Evolutionary conservation across 2,888 invertebrate species (phyloP), one percentile per base, ranked within the genome.

Genomic region (Ryuthela nishihirai): DNA sequence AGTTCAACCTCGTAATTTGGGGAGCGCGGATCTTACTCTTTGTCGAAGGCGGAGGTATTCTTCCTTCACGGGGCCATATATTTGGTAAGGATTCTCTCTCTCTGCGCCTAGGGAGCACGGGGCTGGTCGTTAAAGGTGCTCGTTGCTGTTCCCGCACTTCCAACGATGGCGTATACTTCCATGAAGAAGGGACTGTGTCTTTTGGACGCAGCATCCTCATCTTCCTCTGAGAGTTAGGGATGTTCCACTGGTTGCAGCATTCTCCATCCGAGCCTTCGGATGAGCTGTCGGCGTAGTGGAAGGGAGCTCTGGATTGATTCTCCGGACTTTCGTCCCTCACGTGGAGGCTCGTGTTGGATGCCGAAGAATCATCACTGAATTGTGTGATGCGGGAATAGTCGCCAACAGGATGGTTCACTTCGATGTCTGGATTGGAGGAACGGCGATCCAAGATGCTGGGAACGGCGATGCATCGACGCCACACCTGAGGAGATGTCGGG

Each of bases 341-440:
- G 9, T 53, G 48, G 10, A 59, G 48, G 23, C 54, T 54, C 7
- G 39, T 21, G 12, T 21, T 39, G 40, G 59, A 59, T 2, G 53
- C 49, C 10, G 59, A 59, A 2, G 59, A 59, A 25, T 61, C 61
- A 21, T 62, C 62, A 20, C 62, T 56, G 48, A 43, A 55, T 3
- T 44, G 54, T 7, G 42, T 25, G 17, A 24, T 38, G 20, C 38
- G 44, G 17, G 29, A 24, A 15, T 23, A 26, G 12, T 36, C 23
- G 1, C 46, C 47, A 0, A 38, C 32, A 1, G 45, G 50, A 6
- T 26, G 36, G 3, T 34, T 15, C 5, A 21, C 18, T 5, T 38
- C 15, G 7, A 29, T 26, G 1, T 50, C 42, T 4, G 55, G 48
- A 20, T 52, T 43, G 1, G 53, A 43, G 3, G 50, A 35, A 2